Base-by-base conservation (phyloP, 1,140 invertebrate genomes). In the Neodiprion pinetum region DNA sequence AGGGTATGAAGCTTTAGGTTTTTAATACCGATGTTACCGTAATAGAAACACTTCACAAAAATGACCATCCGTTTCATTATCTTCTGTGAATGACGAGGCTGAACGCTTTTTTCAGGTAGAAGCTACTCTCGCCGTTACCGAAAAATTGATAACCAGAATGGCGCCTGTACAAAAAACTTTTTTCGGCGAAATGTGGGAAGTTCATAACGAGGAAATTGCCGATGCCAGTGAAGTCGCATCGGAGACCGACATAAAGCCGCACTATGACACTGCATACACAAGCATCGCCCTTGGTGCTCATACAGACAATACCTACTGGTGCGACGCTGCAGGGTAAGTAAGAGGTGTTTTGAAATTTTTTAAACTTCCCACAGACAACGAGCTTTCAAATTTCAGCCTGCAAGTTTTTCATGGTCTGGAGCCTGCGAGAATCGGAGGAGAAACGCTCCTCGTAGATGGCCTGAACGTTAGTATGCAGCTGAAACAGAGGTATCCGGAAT, bases 301-400 rank as follows among this genome's bases (percentile, higher is more conserved):
- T 75, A 95, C 90, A 21, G 94, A 95, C 81, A 93, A 91, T 68
- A 94, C 93, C 0, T 95, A 95, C 79, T 93, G 94, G 71, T 91
- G 89, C 70, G 91, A 94, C 83, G 90, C 94, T n/a, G 90, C 93
- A 49, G 94, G 93, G 90, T 92, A 87, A 88, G 74, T 74, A 74
- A 49, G 76, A 81, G 40, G 73, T 71, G 73, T 71, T 10, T 17
- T 75, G 72, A 83, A 21, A 21, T 11, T 61, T 61, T 11, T 11
- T 11, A 61, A 61, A 11, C 53, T 1, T 61, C n/a, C 53, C 10
- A 11, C 53, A 61, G n/a, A 61, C 53, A n/a, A 61, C n/a, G 10
- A 11, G 10, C 53, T 11, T 11, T 61, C 53, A 61, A 61, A 61
- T n/a, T 86, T 67, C 75, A 92, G 93, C 0, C 82, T 94, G 23